Evolutionary conservation across 2,888 invertebrate species (phyloP), one percentile per base, ranked within the genome.

Genomic region (Leucozona laternaria): DNA sequence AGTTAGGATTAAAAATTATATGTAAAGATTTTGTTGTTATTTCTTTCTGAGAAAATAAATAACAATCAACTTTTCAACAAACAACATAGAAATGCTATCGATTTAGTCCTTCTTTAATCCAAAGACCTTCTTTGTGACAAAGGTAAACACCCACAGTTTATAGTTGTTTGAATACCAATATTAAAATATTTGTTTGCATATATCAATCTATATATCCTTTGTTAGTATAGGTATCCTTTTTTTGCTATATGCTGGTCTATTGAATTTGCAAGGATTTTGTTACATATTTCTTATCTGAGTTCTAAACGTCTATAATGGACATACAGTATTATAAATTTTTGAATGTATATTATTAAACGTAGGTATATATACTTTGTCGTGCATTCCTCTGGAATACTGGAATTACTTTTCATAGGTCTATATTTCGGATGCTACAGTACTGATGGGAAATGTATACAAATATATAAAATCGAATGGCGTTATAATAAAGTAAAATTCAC

Each of bases 131-230:
- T 48, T 48, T 48, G 20, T 20, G 11, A 11, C 11, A 48, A 48
- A 20, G 10, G 45, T 45, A 48, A 48, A 20, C 20, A 48, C 48
- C 10, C 20, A 48, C 48, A 48, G 48, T 20, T 48, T 20, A 20
- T 48, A 20, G 10, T 48, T 48, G 4, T 48, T 48, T 48, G 11
- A 4, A 20, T 20, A 17, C 48, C 48, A 20, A 48, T 20, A 48
- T 48, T 48, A 48, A 48, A 20, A 48, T 48, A 48, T 48, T 20
- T 48, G 48, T 48, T 48, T 20, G 10, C 20, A 48, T 48, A 48
- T 48, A 20, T 48, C 20, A 20, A 20, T 48, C 20, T 48, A 10
- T 20, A n/a, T 43, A 48, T 20, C 11, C 48, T 20, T 48, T 48
- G 10, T 20, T 20, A n/a, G n/a, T n/a, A 2, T 20, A 20, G 31